Conservation (phyloP, 2,888 invertebrate species). For the Zele albiditarsus region DNA sequence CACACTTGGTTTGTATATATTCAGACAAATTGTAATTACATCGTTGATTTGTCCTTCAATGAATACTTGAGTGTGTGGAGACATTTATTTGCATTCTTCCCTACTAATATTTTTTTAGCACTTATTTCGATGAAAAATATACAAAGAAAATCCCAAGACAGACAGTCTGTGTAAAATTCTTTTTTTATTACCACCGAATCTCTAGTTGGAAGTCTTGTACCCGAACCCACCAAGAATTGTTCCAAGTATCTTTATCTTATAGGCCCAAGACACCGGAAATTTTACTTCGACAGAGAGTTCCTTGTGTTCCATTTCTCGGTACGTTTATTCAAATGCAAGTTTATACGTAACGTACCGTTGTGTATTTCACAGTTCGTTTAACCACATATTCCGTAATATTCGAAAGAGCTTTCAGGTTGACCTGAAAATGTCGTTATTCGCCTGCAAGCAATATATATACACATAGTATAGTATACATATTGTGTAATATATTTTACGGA, state of each 20-base stretch:
- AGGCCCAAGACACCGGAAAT: neutral
- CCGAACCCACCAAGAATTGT: no score
- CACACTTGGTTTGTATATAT: neutral
- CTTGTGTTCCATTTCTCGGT: slow-evolving; percentile 21
- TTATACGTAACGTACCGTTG: neutral
- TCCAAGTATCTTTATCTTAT: no score
- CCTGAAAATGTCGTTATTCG: slow-evolving; percentile 30
- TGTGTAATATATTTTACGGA: neutral
- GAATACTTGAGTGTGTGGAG: neutral
- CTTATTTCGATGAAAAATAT: neutral
- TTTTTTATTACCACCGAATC: neutral
- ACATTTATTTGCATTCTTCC: no score
- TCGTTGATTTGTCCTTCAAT: neutral
- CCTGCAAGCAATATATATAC: neutral
- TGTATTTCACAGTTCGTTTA: slow-evolving; percentile 22
- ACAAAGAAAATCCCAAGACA: neutral
- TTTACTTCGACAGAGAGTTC: neutral
- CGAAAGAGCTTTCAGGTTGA: slow-evolving; percentile 35
- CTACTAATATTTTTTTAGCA: neutral
- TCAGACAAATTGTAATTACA: neutral
- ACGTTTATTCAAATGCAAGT: slow-evolving; percentile 21
- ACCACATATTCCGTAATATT: slow-evolving; percentile 15
- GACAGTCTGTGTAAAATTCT: neutral
- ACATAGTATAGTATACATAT: neutral
- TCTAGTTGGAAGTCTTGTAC: no score